A percentile compares a stretch with the other conserved stretches of the same genome.
Conservation (phyloP, 2,888 invertebrate genomes). For the Scrobipalpa atriplicella region DNA sequence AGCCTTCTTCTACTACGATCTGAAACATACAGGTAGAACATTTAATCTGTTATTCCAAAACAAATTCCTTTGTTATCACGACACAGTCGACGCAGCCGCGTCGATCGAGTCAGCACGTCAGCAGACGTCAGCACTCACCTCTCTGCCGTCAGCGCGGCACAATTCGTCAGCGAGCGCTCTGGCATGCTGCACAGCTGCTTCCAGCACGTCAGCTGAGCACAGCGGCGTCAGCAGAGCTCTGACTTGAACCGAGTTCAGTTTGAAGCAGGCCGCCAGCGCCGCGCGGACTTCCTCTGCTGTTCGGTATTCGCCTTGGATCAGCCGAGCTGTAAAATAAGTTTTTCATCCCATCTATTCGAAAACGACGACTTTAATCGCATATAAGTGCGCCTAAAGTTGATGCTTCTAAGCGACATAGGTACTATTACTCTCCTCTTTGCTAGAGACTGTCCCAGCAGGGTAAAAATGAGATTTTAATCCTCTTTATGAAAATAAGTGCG, state of each 20-base stretch:
- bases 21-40: constrained; percentile 33
- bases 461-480: too few species aligned
- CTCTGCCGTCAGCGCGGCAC: constrained; percentile 94
- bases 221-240: constrained; percentile 88
- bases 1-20: constrained; percentile 95
- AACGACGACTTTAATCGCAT: too few species aligned
- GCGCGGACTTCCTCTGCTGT: constrained; percentile 93
- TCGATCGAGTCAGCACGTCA: neutral
- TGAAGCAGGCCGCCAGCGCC: constrained; percentile 96
- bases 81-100: neutral
- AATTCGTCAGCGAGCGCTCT: constrained; percentile 96
- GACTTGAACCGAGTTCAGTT: constrained; percentile 97
- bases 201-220: constrained; percentile 83
- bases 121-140: constrained; percentile 66
- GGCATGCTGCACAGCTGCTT: constrained; percentile 89
- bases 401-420: too few species aligned
- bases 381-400: too few species aligned
- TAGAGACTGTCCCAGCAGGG: too few species aligned
- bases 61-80: too few species aligned
- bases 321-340: constrained; percentile 53
- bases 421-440: too few species aligned
- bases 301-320: constrained; percentile 72
- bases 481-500: too few species aligned
- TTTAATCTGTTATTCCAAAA: too few species aligned
- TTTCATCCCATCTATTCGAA: too few species aligned